phyloP scores from a whole-genome alignment of 1,140 invertebrate genomes.

The Ylistrum balloti region DNA sequence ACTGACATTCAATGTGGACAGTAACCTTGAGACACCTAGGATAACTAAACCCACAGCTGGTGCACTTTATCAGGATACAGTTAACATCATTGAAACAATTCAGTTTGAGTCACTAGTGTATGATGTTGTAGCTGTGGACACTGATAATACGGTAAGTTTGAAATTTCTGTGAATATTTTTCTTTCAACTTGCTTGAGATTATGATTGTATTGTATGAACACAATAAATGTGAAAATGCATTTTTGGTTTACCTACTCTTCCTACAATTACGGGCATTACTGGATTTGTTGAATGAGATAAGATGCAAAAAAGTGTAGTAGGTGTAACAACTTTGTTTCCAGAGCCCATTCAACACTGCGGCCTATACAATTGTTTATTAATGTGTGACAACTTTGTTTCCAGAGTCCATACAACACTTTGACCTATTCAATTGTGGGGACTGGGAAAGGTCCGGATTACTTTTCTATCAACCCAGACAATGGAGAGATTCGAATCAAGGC shows the following conservation, averaged over 20 bases:
- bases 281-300: too few relatives aligned
- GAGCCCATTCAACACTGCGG: too few relatives aligned
- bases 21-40: conserved; percentile 87
- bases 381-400: too few relatives aligned
- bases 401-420: conserved; percentile 55
- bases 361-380: too few relatives aligned
- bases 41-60: conserved; percentile 85
- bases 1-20: conserved; percentile 92
- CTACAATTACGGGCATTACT: too few relatives aligned
- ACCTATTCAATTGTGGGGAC: conserved; percentile 55
- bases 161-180: too few relatives aligned
- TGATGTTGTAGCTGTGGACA: conserved; percentile 62
- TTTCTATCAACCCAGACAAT: conserved; percentile 50
- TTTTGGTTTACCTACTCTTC: too few relatives aligned
- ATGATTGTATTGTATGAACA: too few relatives aligned
- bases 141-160: conserved; percentile 62
- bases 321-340: too few relatives aligned
- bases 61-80: conserved; percentile 47
- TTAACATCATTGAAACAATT: conserved; percentile 65
- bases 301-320: too few relatives aligned
- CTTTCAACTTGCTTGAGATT: too few relatives aligned
- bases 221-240: too few relatives aligned
- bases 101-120: conserved; percentile 59
- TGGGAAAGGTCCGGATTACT: conserved; percentile 61
- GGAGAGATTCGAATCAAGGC: conserved; percentile 59